Evolutionary conservation across 37 sponge, comb jelly and placozoan species (phyloP).

Genomic region (Lycopodina hypogea): DNA sequence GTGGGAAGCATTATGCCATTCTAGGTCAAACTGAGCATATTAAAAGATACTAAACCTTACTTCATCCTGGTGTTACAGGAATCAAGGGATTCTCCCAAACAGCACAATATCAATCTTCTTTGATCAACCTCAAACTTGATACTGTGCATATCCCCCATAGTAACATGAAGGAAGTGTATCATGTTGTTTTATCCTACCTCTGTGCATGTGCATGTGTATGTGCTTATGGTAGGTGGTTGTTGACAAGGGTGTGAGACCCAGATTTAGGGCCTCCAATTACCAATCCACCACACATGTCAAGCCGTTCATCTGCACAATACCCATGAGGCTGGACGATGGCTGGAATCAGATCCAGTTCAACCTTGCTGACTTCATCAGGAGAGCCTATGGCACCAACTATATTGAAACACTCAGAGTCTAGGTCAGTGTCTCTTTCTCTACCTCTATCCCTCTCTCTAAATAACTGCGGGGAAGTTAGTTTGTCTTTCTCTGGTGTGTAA

Average conservation of each 20-base stretch:
- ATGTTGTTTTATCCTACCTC: too few species aligned
- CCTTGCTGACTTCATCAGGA: slow-evolving; percentile 94
- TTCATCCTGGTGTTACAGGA: too few species aligned
- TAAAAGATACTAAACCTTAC: too few species aligned
- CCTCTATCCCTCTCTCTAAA: not conserved
- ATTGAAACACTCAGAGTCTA: slow-evolving; percentile 96
- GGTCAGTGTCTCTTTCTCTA: slow-evolving; percentile 13
- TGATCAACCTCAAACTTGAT: too few species aligned
- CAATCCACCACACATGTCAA: slow-evolving; percentile 96
- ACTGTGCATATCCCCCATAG: too few species aligned
- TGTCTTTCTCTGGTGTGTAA: too few species aligned
- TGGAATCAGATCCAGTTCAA: slow-evolving; percentile 99
- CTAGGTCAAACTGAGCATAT: too few species aligned
- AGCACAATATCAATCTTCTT: too few species aligned
- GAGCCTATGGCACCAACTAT: slow-evolving; percentile 99
- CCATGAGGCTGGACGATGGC: slow-evolving; percentile 98
- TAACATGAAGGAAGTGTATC: too few species aligned
- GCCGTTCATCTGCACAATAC: slow-evolving; percentile 99
- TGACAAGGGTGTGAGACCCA: slow-evolving; percentile 90
- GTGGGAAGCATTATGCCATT: too few species aligned
- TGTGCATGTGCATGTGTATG: not conserved
- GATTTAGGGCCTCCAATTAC: slow-evolving; percentile 98
- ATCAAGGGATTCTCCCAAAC: too few species aligned
- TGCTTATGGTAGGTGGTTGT: slow-evolving; percentile 75
- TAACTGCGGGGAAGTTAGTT: too few species aligned